A percentile compares a stretch with the other conserved stretches of the same genome.
These are phyloP conservation scores for Thunnus albacares DNA, from an alignment of 2,797 vertebrate genomes.

Conservation along the genomic window DNA sequence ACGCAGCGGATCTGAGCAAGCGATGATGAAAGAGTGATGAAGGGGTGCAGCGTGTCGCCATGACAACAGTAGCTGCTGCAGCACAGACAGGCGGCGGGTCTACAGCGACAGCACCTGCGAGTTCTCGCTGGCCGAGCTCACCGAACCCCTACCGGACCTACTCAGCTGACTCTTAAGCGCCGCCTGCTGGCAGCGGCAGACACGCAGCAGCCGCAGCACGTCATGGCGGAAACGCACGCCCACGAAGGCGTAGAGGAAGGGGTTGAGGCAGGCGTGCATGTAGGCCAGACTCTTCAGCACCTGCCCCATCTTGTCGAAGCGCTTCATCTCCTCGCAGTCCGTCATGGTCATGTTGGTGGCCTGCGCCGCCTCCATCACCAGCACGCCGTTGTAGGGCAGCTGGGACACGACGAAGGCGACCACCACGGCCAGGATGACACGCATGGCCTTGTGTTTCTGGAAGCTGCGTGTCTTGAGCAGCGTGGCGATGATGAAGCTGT, in stretches of 20 bases:
- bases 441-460: conserved; percentile 91
- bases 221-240: conserved; percentile 89
- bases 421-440: conserved; percentile 88
- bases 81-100: background rate
- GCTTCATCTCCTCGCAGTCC: conserved; percentile 72
- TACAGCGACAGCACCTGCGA: conserved; percentile 84
- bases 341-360: conserved; percentile 70
- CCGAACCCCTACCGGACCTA: conserved; percentile 3
- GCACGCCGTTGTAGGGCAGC: conserved; percentile 88
- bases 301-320: conserved; percentile 81
- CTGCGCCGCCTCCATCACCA: conserved; percentile 84
- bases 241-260: conserved; percentile 91
- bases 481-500: conserved; percentile 86
- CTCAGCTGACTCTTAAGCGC: conserved; percentile 42
- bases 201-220: conserved; percentile 76
- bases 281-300: conserved; percentile 90
- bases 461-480: conserved; percentile 88
- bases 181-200: conserved; percentile 21
- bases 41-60: too few species aligned
- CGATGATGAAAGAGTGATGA: too few species aligned
- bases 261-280: conserved; percentile 92
- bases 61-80: too few species aligned
- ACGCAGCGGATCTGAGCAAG: too few species aligned
- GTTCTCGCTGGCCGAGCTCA: conserved; percentile 84
- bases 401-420: conserved; percentile 88